These are phyloP conservation scores for Neofelis nebulosa DNA, from an alignment of 2,113 vertebrate genomes.

Conservation along the genomic window DNA sequence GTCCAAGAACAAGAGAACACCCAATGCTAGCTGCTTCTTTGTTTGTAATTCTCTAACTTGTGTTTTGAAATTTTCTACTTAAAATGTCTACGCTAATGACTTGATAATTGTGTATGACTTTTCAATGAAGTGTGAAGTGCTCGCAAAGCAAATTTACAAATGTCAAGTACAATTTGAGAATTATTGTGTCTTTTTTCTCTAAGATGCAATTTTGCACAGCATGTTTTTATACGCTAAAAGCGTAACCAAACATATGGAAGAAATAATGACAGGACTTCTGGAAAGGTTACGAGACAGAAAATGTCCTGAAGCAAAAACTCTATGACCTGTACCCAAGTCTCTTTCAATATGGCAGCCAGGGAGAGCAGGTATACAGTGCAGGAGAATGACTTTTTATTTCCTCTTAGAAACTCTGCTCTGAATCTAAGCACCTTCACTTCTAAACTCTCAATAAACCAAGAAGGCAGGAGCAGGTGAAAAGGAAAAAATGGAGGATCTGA, in stretches of 20 bases:
- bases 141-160: constrained; percentile 57
- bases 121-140: constrained; percentile 57
- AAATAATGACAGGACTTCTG: neutral
- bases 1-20: neutral
- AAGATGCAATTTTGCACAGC: neutral
- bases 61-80: constrained; percentile 59
- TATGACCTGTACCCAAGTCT: neutral
- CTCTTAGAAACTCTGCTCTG: neutral
- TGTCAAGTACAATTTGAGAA: constrained; percentile 59
- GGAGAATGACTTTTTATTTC: neutral
- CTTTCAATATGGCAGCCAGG: neutral
- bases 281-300: constrained; percentile 27
- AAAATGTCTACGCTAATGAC: constrained; percentile 62
- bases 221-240: constrained; percentile 19
- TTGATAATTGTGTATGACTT: constrained; percentile 63
- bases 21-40: neutral
- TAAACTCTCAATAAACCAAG: neutral
- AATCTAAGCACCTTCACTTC: neutral
- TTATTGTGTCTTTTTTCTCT: neutral
- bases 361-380: neutral
- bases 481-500: neutral
- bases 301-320: neutral
- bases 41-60: neutral
- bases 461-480: neutral
- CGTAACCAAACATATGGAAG: constrained; percentile 22